These are phyloP conservation scores for Apeltes quadracus DNA, from an alignment of 2,113 vertebrate genomes.

Conservation along the genomic window DNA sequence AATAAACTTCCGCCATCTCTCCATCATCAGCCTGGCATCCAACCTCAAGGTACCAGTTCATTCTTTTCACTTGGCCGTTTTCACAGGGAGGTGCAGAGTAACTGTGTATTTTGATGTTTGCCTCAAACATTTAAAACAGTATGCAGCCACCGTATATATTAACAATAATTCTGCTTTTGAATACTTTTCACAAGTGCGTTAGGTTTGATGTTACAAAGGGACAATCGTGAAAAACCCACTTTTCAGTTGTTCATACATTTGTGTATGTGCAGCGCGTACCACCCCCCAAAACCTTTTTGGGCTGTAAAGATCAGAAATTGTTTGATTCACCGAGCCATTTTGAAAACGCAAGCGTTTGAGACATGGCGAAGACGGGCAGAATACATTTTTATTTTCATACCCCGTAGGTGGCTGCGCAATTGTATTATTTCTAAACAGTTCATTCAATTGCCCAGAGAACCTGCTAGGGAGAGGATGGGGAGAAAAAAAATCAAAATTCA, in stretches of 20 bases:
- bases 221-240: neutral
- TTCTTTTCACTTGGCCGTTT: conserved; percentile 16
- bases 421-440: neutral
- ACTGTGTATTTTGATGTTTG: conserved; percentile 5
- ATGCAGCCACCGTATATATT: conserved; percentile 16
- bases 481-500: no score
- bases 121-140: conserved; percentile 2
- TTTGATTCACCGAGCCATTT: no score
- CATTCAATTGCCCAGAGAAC: neutral
- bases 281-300: neutral
- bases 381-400: no score
- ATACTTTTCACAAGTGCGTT: conserved; percentile 14
- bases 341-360: no score
- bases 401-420: neutral
- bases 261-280: no score
- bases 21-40: conserved; percentile 94
- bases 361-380: no score
- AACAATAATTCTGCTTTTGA: conserved; percentile 35
- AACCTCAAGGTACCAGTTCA: conserved; percentile 89
- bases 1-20: conserved; percentile 96
- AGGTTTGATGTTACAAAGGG: conserved; percentile 17
- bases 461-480: neutral
- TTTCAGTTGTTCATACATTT: neutral
- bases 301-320: neutral
- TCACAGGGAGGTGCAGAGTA: conserved; percentile 13